Conservation (phyloP, 2,113 vertebrate species). For the Chlorodrepanis virens region DNA sequence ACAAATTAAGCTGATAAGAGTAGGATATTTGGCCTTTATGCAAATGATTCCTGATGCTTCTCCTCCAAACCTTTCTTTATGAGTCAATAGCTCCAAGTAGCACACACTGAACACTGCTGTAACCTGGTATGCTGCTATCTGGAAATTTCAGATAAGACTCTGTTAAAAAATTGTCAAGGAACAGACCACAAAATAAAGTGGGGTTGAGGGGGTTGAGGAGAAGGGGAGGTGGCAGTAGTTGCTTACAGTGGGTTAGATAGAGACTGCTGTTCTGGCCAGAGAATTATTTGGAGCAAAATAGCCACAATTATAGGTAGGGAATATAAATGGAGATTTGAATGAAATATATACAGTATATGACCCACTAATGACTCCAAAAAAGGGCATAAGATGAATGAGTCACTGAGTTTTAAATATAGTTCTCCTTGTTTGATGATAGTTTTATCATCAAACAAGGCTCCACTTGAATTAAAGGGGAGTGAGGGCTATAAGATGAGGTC, state of each 20-base stretch:
- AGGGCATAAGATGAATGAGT: constrained; percentile 15
- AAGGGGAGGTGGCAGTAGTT: not conserved
- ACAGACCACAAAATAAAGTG: not conserved
- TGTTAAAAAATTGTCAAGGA: not conserved
- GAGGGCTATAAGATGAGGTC: not conserved
- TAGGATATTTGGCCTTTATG: not conserved
- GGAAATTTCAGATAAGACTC: not conserved
- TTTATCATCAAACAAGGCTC: not conserved
- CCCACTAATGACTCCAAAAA: constrained; percentile 21
- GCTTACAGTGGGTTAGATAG: not conserved
- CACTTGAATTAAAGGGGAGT: not conserved
- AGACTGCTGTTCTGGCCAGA: not conserved
- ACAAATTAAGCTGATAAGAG: not conserved
- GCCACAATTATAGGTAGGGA: not conserved
- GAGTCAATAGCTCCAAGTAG: not conserved
- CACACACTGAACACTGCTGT: not conserved
- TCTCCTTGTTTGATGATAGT: not conserved
- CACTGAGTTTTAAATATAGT: constrained; percentile 10
- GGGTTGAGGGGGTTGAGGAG: no score
- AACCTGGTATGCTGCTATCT: not conserved
- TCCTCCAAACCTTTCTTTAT: not conserved
- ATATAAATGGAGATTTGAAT: constrained; percentile 11
- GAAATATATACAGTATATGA: constrained; percentile 17
- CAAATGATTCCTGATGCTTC: not conserved
- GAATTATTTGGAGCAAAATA: constrained; percentile 1